Base-by-base conservation (phyloP, 2,888 invertebrate species). In the Eilema caniola region DNA sequence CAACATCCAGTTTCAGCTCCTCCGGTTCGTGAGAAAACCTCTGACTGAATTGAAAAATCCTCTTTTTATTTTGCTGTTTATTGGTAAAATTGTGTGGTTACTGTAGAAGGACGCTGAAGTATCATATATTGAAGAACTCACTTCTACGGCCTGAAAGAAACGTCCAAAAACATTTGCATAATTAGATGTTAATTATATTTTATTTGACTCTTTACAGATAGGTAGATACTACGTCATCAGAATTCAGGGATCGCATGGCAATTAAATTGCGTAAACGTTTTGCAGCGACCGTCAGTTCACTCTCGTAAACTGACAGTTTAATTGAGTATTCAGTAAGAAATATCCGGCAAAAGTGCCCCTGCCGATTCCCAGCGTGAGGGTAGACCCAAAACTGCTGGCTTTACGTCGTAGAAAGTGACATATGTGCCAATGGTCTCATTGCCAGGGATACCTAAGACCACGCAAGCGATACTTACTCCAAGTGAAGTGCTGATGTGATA, bases 101-200 rank as follows among this genome's bases (percentile, higher is more conserved):
- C 89, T 94, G 83, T 90, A 93, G 83, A 93, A 94, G 0, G 94
- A 94, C 0, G 86, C 90, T 1, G 94, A 90, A 1, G 95, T 94
- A 67, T 94, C 94, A 80, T 91, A 95, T 12, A 95, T 79, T 0
- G 93, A 92, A 0, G 95, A 95, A 41, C 86, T 85, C 77, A 94
- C 85, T 77, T 93, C 93, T 62, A 92, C 79, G 37, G 88, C 91
- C 95, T 95, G 86, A 28, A 82, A 84, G 65, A 78, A 74, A 72
- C n/a, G 20, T 28, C 8, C 41, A 56, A 31, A 23, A 3, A 24
- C 4, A 28, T 3, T 25, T 23, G 0, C 24, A 23, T 10, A 41
- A 37, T 10, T 41, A n/a, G 14, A 41, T 41, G 24, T 37, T 3
- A 3, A 20, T 60, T 60, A 37, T 33, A 33, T 33, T 20, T n/a